Evolutionary conservation across 2,113 vertebrate species (phyloP), one percentile per base, ranked within the genome.

Genomic region (Porphyrio hochstetteri): DNA sequence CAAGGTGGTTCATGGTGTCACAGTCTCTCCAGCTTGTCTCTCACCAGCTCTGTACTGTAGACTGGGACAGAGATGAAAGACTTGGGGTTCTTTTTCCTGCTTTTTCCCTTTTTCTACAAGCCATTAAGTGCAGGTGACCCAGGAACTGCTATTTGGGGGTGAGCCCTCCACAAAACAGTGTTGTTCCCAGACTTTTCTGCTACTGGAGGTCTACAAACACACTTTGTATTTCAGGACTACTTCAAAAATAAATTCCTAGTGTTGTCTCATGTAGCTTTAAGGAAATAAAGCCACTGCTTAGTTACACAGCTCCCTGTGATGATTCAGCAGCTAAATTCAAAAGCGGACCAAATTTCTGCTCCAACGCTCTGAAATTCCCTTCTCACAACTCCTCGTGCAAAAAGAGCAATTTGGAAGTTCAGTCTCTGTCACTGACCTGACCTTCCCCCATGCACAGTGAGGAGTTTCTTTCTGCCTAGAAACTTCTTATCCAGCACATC

Each of bases 401-500:
- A 90, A 91, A 91, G 55, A 93, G 81, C 83, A 95, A 87, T 92
- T 95, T 94, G 84, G 86, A 55, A 92, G 94, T 96, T 86, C 92
- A 80, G 53, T 86, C 50, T 95, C 91, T 81, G 75, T 74, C 53
- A 79, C 82, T 86, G 87, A 94, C 94, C 76, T 93, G 87, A 97
- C 88, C 90, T 96, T 93, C 84, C 86, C 61, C 85, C 65, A 42
- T 7, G 55, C 88, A 71, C 70, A 82, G 81, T 6, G 11, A 88
- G 84, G 69, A 17, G 67, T 24, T 94, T 56, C 72, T 96, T 83
- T 95, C 90, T 88, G 88, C 86, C 63, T 76, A 72, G 57, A 91
- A 97, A 91, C 72, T 94, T 87, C 94, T 86, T 88, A 96, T 93
- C 87, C 86, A 86, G 82, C 83, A 90, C 93, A 94, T 96, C 93